These are phyloP conservation scores for Plagodis pulveraria DNA, from an alignment of 2,888 invertebrate genomes.

Conservation along the genomic window DNA sequence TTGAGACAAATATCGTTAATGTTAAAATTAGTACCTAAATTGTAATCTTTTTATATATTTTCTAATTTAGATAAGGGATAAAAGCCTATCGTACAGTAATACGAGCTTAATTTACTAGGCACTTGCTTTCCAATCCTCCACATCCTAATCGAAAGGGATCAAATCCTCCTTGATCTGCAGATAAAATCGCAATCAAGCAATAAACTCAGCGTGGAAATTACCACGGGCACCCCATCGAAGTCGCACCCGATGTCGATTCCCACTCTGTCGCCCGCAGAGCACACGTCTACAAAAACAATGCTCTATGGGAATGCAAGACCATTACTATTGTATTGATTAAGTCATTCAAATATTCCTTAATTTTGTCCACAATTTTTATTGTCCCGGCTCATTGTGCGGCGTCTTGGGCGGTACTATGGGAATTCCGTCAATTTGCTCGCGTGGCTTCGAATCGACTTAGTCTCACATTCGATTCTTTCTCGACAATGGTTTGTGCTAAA, in stretches of 20 bases:
- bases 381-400: slow-evolving; percentile 61
- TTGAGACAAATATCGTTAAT: too few species aligned
- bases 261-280: slow-evolving; percentile 65
- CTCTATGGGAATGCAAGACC: slow-evolving; percentile 76
- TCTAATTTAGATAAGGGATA: slow-evolving; percentile 39
- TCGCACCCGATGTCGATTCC: slow-evolving; percentile 67
- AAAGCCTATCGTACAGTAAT: slow-evolving; percentile 50
- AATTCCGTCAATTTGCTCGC: slow-evolving; percentile 80
- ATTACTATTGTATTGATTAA: slow-evolving; percentile 81
- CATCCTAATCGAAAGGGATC: slow-evolving; percentile 52
- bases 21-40: too few species aligned
- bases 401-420: slow-evolving; percentile 78
- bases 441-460: slow-evolving; percentile 70
- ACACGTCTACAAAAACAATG: slow-evolving; percentile 72
- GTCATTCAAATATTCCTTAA: slow-evolving; percentile 75
- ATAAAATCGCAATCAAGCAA: slow-evolving; percentile 83
- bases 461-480: slow-evolving; percentile 41
- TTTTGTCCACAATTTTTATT: slow-evolving; percentile 60
- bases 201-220: slow-evolving; percentile 64
- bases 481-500: slow-evolving; percentile 69
- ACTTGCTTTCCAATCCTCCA: slow-evolving; percentile 33
- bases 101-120: slow-evolving; percentile 40
- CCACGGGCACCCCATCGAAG: slow-evolving; percentile 56
- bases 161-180: slow-evolving; percentile 72
- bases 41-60: too few species aligned